A percentile compares a stretch with the other conserved stretches of the same genome.
phyloP scores from a whole-genome alignment of 2,888 invertebrate species.

The Adelphocoris suturalis region DNA sequence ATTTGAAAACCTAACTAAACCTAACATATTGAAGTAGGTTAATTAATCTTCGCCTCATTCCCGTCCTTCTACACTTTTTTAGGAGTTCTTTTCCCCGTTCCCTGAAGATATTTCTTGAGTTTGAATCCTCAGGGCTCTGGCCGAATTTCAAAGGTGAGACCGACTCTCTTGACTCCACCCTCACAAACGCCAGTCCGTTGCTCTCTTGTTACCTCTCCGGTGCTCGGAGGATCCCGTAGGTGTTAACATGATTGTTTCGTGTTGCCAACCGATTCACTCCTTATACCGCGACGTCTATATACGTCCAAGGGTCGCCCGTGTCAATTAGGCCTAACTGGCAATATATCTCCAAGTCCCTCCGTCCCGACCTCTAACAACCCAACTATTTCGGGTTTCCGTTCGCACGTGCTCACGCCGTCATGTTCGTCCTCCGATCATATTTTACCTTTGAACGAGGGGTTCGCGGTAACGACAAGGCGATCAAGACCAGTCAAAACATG shows the following conservation, averaged over 20 bases:
- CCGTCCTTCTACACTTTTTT: not conserved
- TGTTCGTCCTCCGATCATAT: slow-evolving; percentile 33
- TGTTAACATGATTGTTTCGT: slow-evolving; percentile 73
- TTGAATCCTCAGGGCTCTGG: not conserved
- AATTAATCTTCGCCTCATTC: not conserved
- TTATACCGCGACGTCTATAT: slow-evolving; percentile 59
- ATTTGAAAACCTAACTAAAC: slow-evolving; percentile 4
- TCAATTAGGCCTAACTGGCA: slow-evolving; percentile 73
- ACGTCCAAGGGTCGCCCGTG: slow-evolving; percentile 68
- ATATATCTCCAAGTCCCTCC: slow-evolving; percentile 63
- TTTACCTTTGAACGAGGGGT: slow-evolving; percentile 50
- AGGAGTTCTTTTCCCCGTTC: not conserved
- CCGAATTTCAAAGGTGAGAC: slow-evolving; percentile 45
- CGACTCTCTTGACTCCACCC: slow-evolving; percentile 18
- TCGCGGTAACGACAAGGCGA: slow-evolving; percentile 46
- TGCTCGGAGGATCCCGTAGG: slow-evolving; percentile 61
- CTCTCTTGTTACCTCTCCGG: slow-evolving; percentile 49
- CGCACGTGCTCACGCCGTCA: slow-evolving; percentile 60
- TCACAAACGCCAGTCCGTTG: not conserved
- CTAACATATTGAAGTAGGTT: not conserved
- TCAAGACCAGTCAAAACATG: slow-evolving; percentile 53
- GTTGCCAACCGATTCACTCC: slow-evolving; percentile 46
- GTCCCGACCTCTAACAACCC: slow-evolving; percentile 64
- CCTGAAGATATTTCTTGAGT: not conserved
- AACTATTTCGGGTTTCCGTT: slow-evolving; percentile 61